These are phyloP conservation scores for Cyclopterus lumpus DNA, from an alignment of 2,797 vertebrate genomes.

Conservation along the genomic window DNA sequence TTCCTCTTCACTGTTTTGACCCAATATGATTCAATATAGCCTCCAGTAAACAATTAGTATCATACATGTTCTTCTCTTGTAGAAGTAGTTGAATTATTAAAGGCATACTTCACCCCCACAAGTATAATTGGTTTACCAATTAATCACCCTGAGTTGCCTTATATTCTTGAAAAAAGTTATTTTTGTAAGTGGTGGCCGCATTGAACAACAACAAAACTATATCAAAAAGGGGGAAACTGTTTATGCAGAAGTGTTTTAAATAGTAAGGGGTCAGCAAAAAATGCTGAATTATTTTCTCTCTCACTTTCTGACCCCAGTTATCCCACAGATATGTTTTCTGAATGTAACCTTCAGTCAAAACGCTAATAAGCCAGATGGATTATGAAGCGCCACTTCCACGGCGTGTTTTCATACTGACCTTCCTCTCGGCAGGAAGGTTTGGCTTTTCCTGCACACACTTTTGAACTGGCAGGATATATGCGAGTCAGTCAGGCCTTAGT, in stretches of 20 bases:
- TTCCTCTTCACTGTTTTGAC: background rate
- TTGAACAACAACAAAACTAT: background rate
- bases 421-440: slow-evolving; percentile 27
- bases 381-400: slow-evolving; percentile 42
- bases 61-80: slow-evolving; percentile 12
- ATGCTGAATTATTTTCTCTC: background rate
- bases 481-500: slow-evolving; percentile 19
- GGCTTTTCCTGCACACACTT: background rate
- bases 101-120: background rate
- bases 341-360: slow-evolving; percentile 37
- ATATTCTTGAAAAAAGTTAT: background rate
- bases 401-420: slow-evolving; percentile 38
- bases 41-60: slow-evolving; percentile 32
- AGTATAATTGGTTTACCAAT: background rate
- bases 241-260: background rate
- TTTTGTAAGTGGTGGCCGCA: background rate
- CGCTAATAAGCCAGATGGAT: slow-evolving; percentile 39
- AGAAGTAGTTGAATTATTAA: slow-evolving; percentile 15
- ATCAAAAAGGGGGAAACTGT: background rate
- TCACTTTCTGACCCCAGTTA: slow-evolving; percentile 2
- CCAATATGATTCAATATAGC: slow-evolving; percentile 20
- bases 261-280: too few species aligned
- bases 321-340: slow-evolving; percentile 26
- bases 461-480: background rate
- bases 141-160: background rate